A percentile compares a stretch with the other conserved stretches of the same genome.
These are phyloP conservation scores for Drosophila truncata DNA, from an alignment of 1,140 invertebrate species.

Conservation along the genomic window DNA sequence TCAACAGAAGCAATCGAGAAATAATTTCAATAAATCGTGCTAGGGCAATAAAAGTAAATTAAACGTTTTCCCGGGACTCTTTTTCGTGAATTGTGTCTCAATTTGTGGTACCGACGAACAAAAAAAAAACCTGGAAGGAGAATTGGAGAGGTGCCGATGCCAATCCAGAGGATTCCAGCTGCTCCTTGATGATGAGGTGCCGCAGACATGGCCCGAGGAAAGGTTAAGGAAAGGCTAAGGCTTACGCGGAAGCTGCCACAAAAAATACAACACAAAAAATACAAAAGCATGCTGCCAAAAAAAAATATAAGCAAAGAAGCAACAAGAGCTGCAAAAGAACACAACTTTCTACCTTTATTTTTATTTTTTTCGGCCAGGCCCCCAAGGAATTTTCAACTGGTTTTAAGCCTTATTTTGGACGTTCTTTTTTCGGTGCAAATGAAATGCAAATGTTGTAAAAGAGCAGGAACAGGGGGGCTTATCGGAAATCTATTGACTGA, in stretches of 20 bases:
- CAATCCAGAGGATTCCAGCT: slow-evolving; percentile 36
- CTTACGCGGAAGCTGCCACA: slow-evolving; percentile 63
- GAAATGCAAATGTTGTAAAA: slow-evolving; percentile 69
- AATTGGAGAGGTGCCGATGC: slow-evolving; percentile 23
- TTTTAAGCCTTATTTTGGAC: slow-evolving; percentile 8
- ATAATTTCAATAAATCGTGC: slow-evolving; percentile 78
- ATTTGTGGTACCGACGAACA: slow-evolving; percentile 53
- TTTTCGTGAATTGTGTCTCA: slow-evolving; percentile 64
- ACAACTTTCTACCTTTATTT: slow-evolving; percentile 61
- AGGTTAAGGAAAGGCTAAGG: slow-evolving; percentile 47
- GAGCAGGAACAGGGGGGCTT: slow-evolving; percentile 16
- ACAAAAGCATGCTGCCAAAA: background rate
- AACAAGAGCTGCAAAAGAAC: slow-evolving; percentile 27
- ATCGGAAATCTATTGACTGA: slow-evolving; percentile 73
- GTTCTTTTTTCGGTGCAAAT: slow-evolving; percentile 61
- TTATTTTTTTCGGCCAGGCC: slow-evolving; percentile 31
- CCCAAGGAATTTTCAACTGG: slow-evolving; percentile 50
- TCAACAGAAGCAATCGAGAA: slow-evolving; percentile 55
- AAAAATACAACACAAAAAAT: slow-evolving; percentile 11
- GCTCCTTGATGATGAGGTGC: slow-evolving; percentile 73
- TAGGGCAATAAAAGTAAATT: slow-evolving; percentile 78
- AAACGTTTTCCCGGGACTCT: slow-evolving; percentile 49
- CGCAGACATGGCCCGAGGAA: slow-evolving; percentile 66
- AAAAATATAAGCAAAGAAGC: slow-evolving; percentile 17
- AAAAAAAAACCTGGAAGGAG: background rate